Evolutionary conservation across 2,797 vertebrate species (phyloP), one percentile per base, ranked within the genome.

Genomic region (Tolypeutes matacus): DNA sequence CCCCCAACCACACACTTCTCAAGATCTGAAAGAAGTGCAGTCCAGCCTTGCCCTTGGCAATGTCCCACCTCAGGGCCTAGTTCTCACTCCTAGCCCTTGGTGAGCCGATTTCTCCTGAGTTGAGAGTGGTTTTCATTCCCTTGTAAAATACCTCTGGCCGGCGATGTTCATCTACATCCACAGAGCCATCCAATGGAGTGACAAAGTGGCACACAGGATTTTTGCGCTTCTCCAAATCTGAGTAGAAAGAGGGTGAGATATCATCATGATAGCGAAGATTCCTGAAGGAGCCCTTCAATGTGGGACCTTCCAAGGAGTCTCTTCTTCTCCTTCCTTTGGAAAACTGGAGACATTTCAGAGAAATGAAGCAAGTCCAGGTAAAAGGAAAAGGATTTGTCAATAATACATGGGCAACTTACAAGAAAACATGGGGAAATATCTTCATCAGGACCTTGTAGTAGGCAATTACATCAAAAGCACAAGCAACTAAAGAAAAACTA

Each of bases 121-220:
- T 13, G 42, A 69, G n/a, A 39, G 60, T 2, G 20, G 1, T 25
- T 39, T 25, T 58, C 82, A 36, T 56, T 15, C 84, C 20, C 1
- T 0, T 2, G 31, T 81, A 62, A 53, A 21, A 49, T 95, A 99
- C 99, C 98, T 99, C 99, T 17, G 99, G 98, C 72, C 99, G 98
- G 21, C 99, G 99, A 96, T 99, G 98, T 23, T 99, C 99, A 0
- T 99, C 99, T 0, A 98, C 98, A 0, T 99, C 99, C 46, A 99
- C 98, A 7, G 98, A 99, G 95, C 99, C 99, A 0, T 99, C 99
- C 84, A 99, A 98, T 0, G 99, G 99, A 23, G 99, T 99, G 89
- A 99, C 99, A 83, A 99, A 99, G 97, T 99, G 99, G 97, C 99
- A 99, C 65, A 99, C 99, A 0, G 99, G 99, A 93, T 99, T 99